Base-by-base conservation (phyloP, 2,888 invertebrate genomes). In the Artemia sinica region DNA sequence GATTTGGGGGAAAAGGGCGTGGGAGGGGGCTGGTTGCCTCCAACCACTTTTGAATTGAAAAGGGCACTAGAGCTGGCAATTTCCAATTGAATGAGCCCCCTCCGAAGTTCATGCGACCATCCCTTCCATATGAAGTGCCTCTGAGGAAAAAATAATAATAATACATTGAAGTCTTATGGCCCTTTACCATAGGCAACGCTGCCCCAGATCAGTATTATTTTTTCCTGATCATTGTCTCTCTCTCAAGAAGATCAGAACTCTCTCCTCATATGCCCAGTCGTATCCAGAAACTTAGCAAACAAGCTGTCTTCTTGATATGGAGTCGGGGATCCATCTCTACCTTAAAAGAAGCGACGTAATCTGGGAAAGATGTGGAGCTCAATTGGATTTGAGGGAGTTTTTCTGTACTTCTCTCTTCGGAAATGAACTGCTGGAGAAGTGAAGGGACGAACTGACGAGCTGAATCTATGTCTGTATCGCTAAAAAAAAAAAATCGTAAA, bases 391-490 rank as follows among this genome's bases (percentile, higher is more conserved):
- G 58, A 58, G 58, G 5, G 58, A 58, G 5, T 8, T 58, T 4
- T 28, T 28, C 28, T 28, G 28, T 28, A 28, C 4, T 28, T 28
- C 28, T 28, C 28, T 28, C 2, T 28, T 28, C 28, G 28, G 28
- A 28, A 28, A 28, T 28, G 28, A 28, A 28, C 14, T 58, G 58
- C 58, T 58, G 58, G 58, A 58, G 58, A 58, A 58, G 5, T 58
- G 8, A 58, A 14, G 58, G 8, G 58, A 58, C 8, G 58, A 5
- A 58, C 58, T 58, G 58, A 8, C 58, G 58, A 58, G 58, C 58
- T 58, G 58, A 58, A n/a, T 58, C 58, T 58, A 13, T 58, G 58
- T 58, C 58, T 8, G 14, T 14, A 58, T 58, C n/a, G 58, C n/a
- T 58, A 13, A 58, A n/a, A n/a, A n/a, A n/a, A n/a, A n/a, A n/a